Conservation (phyloP, 2,113 vertebrate species). For the Alectura lathami region DNA sequence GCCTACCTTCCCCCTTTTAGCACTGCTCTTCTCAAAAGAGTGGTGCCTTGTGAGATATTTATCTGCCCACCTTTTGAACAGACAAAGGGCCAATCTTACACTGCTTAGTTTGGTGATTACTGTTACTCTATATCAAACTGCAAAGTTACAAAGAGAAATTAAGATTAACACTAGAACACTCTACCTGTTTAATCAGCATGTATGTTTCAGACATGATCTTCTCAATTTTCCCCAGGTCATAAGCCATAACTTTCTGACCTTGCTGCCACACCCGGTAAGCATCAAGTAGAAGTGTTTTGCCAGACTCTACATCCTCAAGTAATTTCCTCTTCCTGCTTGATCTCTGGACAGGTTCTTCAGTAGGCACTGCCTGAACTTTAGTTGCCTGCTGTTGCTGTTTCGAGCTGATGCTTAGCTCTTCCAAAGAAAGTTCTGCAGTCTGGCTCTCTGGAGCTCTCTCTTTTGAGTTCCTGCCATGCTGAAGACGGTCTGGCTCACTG, state of each 20-base stretch:
- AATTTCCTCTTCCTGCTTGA: conserved; percentile 89
- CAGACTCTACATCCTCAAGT: conserved; percentile 85
- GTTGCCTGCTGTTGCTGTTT: conserved; percentile 71
- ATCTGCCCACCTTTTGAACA: background rate
- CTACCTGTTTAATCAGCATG: conserved; percentile 98
- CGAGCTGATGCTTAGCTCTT: conserved; percentile 94
- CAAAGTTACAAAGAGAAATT: background rate
- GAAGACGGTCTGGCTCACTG: conserved; percentile 54
- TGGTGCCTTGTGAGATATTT: background rate
- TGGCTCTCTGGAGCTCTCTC: conserved; percentile 81
- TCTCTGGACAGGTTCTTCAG: conserved; percentile 75
- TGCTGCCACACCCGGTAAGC: conserved; percentile 98
- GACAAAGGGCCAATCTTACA: background rate
- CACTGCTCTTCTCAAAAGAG: background rate
- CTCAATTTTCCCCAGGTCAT: conserved; percentile 92
- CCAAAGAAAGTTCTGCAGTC: conserved; percentile 89
- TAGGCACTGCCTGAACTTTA: conserved; percentile 16
- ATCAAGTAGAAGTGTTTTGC: conserved; percentile 91
- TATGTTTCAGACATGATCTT: conserved; percentile 98
- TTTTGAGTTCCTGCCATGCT: conserved; percentile 53
- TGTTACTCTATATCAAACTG: background rate
- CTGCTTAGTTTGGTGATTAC: background rate
- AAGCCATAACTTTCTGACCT: conserved; percentile 94
- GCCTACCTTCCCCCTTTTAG: background rate
- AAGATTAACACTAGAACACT: background rate